Conservation (phyloP, 2,888 invertebrate species). For the Bombyx huttoni region DNA sequence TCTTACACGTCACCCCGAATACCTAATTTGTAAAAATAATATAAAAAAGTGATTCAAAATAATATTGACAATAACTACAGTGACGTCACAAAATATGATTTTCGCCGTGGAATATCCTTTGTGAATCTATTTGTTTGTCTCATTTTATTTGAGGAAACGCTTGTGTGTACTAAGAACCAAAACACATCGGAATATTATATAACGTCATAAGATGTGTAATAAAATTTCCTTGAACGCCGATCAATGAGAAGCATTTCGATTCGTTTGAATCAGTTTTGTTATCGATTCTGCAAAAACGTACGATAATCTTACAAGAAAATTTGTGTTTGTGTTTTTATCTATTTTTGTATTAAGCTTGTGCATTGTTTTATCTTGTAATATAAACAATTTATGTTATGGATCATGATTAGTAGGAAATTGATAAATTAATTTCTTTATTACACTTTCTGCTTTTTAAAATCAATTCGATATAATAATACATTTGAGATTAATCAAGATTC, state of each 20-base stretch:
- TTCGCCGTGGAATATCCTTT: conserved; percentile 15
- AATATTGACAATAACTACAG: conserved; percentile 9
- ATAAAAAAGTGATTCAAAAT: neutral
- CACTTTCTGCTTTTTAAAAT: too few relatives aligned
- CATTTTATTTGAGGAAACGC: conserved; percentile 14
- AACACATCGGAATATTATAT: conserved; percentile 9
- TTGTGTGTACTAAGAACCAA: conserved; percentile 11
- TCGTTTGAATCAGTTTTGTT: conserved; percentile 5
- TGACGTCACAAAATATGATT: conserved; percentile 19
- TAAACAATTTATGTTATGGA: neutral
- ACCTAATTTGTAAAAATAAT: neutral
- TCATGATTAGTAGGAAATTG: neutral
- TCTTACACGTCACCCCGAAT: neutral
- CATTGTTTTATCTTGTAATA: neutral
- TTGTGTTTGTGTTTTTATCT: neutral
- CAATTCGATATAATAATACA: too few relatives aligned
- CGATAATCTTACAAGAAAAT: neutral
- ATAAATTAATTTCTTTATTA: too few relatives aligned
- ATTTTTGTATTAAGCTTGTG: neutral
- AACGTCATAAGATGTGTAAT: neutral
- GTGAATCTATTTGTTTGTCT: conserved; percentile 15
- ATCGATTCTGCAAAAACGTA: neutral
- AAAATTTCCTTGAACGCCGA: conserved; percentile 3
- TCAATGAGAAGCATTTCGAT: conserved; percentile 11
- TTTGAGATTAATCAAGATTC: too few relatives aligned